Conservation (phyloP, 2,888 invertebrate species). For the Pharmacophagus antenor region DNA sequence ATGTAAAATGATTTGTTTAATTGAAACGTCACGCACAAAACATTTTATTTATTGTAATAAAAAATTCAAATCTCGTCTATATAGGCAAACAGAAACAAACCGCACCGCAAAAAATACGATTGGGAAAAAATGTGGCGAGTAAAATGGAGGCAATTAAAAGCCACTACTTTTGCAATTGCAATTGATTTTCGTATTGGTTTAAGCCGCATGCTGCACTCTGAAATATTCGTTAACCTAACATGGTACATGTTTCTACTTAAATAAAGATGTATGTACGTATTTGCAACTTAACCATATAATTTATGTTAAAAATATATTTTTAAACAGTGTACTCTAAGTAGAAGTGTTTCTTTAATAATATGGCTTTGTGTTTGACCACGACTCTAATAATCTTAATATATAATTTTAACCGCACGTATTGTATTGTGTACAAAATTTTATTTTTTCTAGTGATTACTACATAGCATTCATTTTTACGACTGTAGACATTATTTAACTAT, state of each 20-base stretch:
- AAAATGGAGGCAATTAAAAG: constrained; percentile 31
- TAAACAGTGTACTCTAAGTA: too few relatives aligned
- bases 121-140: constrained; percentile 27
- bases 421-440: too few relatives aligned
- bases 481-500: too few relatives aligned
- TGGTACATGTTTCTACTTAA: neutral
- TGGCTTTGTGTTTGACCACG: too few relatives aligned
- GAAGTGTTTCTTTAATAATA: too few relatives aligned
- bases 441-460: too few relatives aligned
- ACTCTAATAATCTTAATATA: too few relatives aligned
- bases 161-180: constrained; percentile 27
- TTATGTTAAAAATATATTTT: too few relatives aligned
- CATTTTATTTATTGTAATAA: constrained; percentile 22
- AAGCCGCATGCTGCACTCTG: constrained; percentile 22
- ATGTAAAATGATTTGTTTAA: neutral
- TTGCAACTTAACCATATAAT: neutral
- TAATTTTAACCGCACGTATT: too few relatives aligned
- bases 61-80: constrained; percentile 28
- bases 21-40: neutral
- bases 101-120: constrained; percentile 25
- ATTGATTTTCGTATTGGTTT: constrained; percentile 29
- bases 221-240: constrained; percentile 12
- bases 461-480: too few relatives aligned
- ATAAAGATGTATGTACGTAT: neutral
- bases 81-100: constrained; percentile 22